Base-by-base conservation (phyloP, 2,113 vertebrate genomes). In the Colistium nudipinnis region DNA sequence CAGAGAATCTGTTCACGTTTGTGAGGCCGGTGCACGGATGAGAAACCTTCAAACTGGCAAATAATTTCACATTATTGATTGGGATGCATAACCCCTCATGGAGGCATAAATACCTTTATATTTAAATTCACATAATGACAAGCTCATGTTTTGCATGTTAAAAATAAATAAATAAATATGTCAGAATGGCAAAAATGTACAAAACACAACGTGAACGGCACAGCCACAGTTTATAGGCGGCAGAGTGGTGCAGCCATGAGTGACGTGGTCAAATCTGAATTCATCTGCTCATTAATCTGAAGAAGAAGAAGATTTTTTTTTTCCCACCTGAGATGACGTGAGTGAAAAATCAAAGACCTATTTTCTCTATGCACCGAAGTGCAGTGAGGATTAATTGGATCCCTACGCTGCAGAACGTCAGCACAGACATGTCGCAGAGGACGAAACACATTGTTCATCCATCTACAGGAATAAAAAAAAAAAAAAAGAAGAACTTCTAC, bases 51-150 rank as follows among this genome's bases (percentile, higher is more conserved):
- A 49, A 36, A 70, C 30, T 30, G 48, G 8, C 38, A 35, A 31
- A 39, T 54, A 8, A 68, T 67, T 47, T 68, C n/a, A 24, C 56
- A 72, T 63, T 25, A 17, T 13, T 52, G 17, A 74, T 53, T 31
- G 5, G 6, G 27, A 31, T 33, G 25, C 19, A 9, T 6, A 19
- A n/a, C n/a, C 10, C 2, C n/a, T 17, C 30, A 30, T 35, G 31
- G 35, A 49, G n/a, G n/a, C n/a, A n/a, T n/a, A n/a, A n/a, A n/a
- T n/a, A n/a, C n/a, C n/a, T 43, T 51, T 14, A 3, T 4, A 52
- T 60, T 41, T 19, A 35, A 44, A 7, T 11, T 33, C 7, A 16
- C 6, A 36, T 10, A 36, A 10, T n/a, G n/a, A n/a, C n/a, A n/a
- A n/a, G n/a, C n/a, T n/a, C n/a, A n/a, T n/a, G n/a, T n/a, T n/a